These are phyloP conservation scores for Clarias platycephalus DNA, from an alignment of 2,797 vertebrate species.

Conservation along the genomic window DNA sequence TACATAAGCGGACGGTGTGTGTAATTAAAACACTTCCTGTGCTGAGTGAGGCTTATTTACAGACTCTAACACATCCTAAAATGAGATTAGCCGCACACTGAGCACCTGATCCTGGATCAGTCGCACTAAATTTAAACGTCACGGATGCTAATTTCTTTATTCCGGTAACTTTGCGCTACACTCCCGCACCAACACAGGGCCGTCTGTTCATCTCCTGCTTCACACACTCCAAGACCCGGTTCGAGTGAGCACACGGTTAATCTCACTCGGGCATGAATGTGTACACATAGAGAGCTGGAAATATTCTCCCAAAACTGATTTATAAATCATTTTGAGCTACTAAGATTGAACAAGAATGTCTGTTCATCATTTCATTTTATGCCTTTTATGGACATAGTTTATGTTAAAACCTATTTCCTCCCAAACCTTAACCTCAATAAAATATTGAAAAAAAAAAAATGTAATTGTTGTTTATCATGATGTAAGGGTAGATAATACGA, in stretches of 20 bases:
- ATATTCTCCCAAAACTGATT: neutral
- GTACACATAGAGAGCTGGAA: neutral
- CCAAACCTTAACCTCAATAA: neutral
- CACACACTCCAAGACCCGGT: neutral
- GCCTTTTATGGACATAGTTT: too few species aligned
- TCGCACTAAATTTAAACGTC: neutral
- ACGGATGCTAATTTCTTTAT: neutral
- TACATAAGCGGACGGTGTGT: constrained; percentile 42
- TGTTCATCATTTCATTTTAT: neutral
- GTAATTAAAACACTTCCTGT: constrained; percentile 29
- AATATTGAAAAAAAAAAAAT: neutral
- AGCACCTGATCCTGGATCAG: neutral
- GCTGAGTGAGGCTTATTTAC: constrained; percentile 24
- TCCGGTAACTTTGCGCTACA: neutral
- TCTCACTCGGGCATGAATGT: neutral
- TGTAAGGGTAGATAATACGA: neutral
- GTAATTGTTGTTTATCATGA: neutral
- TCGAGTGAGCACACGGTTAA: neutral
- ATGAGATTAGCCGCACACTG: neutral
- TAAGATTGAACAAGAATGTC: neutral
- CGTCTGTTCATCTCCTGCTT: constrained; percentile 11
- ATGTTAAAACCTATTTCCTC: neutral
- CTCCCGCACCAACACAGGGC: neutral
- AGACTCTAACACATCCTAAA: neutral
- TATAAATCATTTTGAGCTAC: neutral